Evolutionary conservation across 2,113 vertebrate species (phyloP).

Genomic region (Holacanthus passer): DNA sequence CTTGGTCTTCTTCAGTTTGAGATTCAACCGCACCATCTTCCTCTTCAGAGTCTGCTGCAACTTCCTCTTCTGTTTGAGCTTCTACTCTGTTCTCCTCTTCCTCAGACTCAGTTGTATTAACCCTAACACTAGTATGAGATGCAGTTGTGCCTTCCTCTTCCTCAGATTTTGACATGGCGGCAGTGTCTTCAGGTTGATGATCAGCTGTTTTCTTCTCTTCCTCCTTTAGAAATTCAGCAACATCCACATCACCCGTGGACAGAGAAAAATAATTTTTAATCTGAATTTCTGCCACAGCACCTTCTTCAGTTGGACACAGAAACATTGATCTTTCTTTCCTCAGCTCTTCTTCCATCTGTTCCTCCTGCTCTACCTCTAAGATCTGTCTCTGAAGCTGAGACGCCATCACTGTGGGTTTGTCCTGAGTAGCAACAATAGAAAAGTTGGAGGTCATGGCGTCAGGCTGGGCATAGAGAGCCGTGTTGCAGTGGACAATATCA

Average conservation of each 20-base stretch:
- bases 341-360: slow-evolving; percentile 13
- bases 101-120: background rate
- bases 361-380: background rate
- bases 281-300: background rate
- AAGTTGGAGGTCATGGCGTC: slow-evolving; percentile 36
- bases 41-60: slow-evolving; percentile 6
- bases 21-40: background rate
- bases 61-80: slow-evolving; percentile 28
- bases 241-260: background rate
- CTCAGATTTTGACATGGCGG: slow-evolving; percentile 1
- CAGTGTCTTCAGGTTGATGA: background rate
- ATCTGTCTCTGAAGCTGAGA: slow-evolving; percentile 58
- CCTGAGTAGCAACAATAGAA: slow-evolving; percentile 47
- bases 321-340: background rate
- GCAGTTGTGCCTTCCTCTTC: slow-evolving; percentile 19
- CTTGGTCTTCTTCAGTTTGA: slow-evolving; percentile 7
- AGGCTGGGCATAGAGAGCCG: slow-evolving; percentile 68
- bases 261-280: background rate
- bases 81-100: background rate
- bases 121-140: background rate
- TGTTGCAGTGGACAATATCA: slow-evolving; percentile 74
- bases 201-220: background rate
- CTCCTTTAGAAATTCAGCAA: background rate
- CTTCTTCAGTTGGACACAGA: slow-evolving; percentile 29
- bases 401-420: slow-evolving; percentile 48